These are phyloP conservation scores for Lycodopsis pacificus DNA, from an alignment of 2,797 vertebrate genomes.

Conservation along the genomic window DNA sequence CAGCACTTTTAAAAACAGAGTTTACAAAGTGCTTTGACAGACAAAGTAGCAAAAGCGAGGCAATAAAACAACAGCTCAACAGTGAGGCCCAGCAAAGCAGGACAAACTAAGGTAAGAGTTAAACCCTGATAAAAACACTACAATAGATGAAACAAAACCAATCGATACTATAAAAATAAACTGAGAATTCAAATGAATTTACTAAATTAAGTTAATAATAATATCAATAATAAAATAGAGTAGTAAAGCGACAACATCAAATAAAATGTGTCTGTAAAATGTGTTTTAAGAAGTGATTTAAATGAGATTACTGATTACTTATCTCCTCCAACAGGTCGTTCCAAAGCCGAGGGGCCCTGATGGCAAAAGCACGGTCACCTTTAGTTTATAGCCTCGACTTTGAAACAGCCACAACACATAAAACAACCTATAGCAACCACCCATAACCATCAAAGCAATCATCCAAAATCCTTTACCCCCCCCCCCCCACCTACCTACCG, in stretches of 20 bases:
- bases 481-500: too few species aligned
- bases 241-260: background rate
- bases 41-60: background rate
- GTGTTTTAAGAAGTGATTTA: background rate
- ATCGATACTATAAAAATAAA: background rate
- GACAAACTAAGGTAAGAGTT: background rate
- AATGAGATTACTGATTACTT: background rate
- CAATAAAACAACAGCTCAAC: background rate
- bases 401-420: background rate
- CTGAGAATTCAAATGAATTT: background rate
- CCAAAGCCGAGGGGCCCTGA: background rate
- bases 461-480: background rate
- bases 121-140: too few species aligned
- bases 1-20: background rate
- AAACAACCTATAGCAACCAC: background rate
- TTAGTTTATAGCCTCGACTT: background rate
- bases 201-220: too few species aligned
- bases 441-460: background rate
- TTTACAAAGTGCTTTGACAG: background rate
- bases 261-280: background rate
- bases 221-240: background rate
- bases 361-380: background rate
- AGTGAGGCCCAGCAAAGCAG: background rate
- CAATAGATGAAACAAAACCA: background rate
- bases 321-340: background rate